Base-by-base conservation (phyloP, 2,797 vertebrate species). In the Orientallactaga sibirica region DNA sequence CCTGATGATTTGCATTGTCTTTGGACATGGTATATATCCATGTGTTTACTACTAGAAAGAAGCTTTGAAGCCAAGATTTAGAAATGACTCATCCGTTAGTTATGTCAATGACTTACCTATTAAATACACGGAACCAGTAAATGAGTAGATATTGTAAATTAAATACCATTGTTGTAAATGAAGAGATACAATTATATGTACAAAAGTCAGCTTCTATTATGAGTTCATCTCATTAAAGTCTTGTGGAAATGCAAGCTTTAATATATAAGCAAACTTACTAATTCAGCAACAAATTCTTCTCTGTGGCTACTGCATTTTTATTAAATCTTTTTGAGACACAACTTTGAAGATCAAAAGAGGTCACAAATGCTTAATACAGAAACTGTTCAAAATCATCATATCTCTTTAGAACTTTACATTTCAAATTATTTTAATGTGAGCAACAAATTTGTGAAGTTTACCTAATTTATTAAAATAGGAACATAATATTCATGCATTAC, bases 31-130 rank as follows among this genome's bases (percentile, higher is more conserved):
- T n/a, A 2, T 48, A 11, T 55, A 25, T 86, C 9, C 52, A 25
- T 52, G 24, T 2, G 2, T 55, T 93, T 83, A 61, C 29, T 19
- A 87, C 19, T 64, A n/a, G 19, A 37, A 37, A 27, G 12, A 90
- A 87, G 3, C 22, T 93, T 68, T 91, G 61, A 62, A 74, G 11
- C 78, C 25, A 74, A 15, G 1, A 58, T 81, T 3, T 29, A 71
- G 16, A 82, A 88, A 82, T 95, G 22, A 37, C 5, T 66, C 85
- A 24, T 58, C 80, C 86, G 77, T 78, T 86, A 93, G 48, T 7
- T 37, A 37, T 37, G 33, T 37, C 33, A 37, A 37, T 37, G 33
- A 37, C 33, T 37, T 37, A 37, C 33, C 33, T 37, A 37, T 37
- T 37, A 37, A 37, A 37, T 37, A 37, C 33, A 37, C 33, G 33